phyloP scores from a whole-genome alignment of 1,140 invertebrate species.

The Myzus persicae region DNA sequence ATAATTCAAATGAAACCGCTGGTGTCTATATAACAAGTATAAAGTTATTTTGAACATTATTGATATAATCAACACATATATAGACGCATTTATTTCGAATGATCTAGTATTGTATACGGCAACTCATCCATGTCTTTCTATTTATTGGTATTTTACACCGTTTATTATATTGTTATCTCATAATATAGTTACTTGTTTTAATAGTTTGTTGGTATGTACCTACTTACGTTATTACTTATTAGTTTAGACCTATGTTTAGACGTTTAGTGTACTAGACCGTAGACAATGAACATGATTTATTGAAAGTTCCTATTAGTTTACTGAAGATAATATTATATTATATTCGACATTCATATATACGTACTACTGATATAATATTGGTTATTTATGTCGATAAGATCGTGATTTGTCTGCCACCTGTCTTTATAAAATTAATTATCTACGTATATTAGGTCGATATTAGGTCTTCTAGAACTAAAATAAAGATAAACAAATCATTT shows the following conservation, averaged over 20 bases:
- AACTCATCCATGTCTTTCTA: not conserved
- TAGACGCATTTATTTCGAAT: not conserved
- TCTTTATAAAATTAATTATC: too few species aligned
- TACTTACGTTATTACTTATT: not conserved
- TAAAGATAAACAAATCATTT: not conserved
- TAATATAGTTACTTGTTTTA: not conserved
- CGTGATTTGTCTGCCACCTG: too few species aligned
- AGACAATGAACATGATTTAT: not conserved
- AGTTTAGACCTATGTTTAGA: too few species aligned
- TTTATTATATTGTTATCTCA: not conserved
- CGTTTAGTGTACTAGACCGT: not conserved
- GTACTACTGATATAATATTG: not conserved
- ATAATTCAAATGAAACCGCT: not conserved
- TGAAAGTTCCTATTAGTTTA: not conserved
- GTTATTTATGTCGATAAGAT: not conserved
- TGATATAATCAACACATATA: too few species aligned
- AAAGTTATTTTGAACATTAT: not conserved
- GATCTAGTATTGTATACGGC: not conserved
- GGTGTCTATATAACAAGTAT: not conserved
- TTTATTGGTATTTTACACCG: not conserved
- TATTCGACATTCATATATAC: not conserved
- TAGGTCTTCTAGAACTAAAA: not conserved
- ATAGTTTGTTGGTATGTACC: not conserved
- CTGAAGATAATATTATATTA: not conserved
- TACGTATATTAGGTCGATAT: not conserved